Evolutionary conservation across 2,888 invertebrate genomes (phyloP), one percentile per base, ranked within the genome.

Genomic region (Ormyrus nitidulus): DNA sequence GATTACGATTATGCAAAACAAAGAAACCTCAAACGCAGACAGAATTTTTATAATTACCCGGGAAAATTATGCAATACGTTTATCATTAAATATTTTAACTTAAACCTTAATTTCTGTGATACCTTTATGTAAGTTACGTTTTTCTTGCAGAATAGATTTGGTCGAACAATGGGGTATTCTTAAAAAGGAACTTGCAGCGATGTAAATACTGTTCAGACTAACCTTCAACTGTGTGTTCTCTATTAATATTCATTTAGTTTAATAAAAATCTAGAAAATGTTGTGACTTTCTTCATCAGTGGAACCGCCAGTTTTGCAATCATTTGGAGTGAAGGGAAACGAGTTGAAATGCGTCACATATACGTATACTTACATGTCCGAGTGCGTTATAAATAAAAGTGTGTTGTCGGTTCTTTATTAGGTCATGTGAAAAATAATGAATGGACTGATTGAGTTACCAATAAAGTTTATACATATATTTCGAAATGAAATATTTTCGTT

Each of bases 271-370:
- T 64, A 19, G 49, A 65, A 62, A 53, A 77, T 54, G 53, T 34
- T 44, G 13, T 62, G 34, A 49, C 54, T 73, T 66, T 66, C 48
- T 62, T 58, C 34, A 46, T 19, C 34, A 13, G 13, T 77, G 64
- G 61, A 59, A 66, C 69, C 74, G 65, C 13, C 44, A 62, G 75
- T 82, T 81, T 82, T 83, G 81, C 70, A 83, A 83, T 76, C 65
- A 64, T 58, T 69, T 71, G 19, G 61, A 82, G 83, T 82, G 83
- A 82, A 82, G 76, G 82, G 82, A 80, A 83, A 73, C 79, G 74
- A 72, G 74, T 79, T 80, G 34, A 58, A 74, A 73, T n/a, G 68
- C 53, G 19, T 34, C 34, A 34, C 5, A 56, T 19, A 49, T n/a
- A 9, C 13, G 10, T 49, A 53, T 46, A 19, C 10, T 9, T 9